Conservation (phyloP, 2,888 invertebrate genomes). For the Zeuzera pyrina region DNA sequence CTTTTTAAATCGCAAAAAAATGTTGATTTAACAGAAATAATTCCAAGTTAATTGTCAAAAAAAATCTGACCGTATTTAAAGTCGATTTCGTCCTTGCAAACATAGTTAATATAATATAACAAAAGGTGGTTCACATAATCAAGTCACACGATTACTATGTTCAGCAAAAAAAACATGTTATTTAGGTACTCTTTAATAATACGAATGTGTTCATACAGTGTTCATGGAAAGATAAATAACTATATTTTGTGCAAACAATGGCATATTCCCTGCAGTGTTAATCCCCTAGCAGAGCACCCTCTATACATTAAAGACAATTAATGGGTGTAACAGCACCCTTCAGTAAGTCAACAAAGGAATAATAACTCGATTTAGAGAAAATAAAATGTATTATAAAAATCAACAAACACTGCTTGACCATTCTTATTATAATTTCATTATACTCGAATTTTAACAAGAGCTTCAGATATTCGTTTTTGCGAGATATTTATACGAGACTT, state of each 20-base stretch:
- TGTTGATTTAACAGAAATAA: too few species aligned
- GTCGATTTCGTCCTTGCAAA: too few species aligned
- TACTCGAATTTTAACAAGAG: too few species aligned
- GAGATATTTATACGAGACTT: too few species aligned
- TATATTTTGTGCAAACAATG: slow-evolving; percentile 57
- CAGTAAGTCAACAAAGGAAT: slow-evolving; percentile 52
- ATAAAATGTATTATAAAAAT: slow-evolving; percentile 46
- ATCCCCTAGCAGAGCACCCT: slow-evolving; percentile 43
- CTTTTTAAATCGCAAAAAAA: too few species aligned
- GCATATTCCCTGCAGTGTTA: slow-evolving; percentile 39
- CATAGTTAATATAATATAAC: too few species aligned
- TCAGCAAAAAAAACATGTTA: slow-evolving; percentile 21
- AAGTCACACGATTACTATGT: slow-evolving; percentile 14
- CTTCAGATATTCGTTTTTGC: too few species aligned
- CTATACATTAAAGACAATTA: slow-evolving; percentile 57
- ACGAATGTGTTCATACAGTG: slow-evolving; percentile 18
- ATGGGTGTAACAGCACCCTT: slow-evolving; percentile 62
- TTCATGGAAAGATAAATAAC: slow-evolving; percentile 57
- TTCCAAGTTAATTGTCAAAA: too few species aligned
- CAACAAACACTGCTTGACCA: slow-evolving; percentile 45
- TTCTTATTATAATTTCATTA: too few species aligned
- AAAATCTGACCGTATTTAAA: too few species aligned
- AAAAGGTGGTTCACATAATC: slow-evolving; percentile 10
- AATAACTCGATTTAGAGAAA: slow-evolving; percentile 54
- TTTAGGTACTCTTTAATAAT: slow-evolving; percentile 27